Evolutionary conservation across 2,888 invertebrate species (phyloP), one percentile per base, ranked within the genome.

Genomic region (Hemistola chrysoprasaria): DNA sequence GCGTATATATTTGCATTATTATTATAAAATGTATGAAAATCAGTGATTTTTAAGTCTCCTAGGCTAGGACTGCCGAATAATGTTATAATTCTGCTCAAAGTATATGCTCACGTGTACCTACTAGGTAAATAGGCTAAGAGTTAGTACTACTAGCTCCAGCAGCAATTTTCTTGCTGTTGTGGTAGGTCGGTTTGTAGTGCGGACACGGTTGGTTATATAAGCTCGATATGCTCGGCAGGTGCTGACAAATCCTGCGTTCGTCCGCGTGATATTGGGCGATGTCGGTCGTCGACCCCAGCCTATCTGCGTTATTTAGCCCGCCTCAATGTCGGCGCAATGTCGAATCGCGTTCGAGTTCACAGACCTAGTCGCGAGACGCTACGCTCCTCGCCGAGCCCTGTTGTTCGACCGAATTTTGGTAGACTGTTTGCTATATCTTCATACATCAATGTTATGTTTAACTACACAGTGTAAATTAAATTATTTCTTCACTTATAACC

Each of bases 271-370:
- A 85, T 84, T 85, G 82, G 81, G 81, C 76, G 78, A 71, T 78
- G 83, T 76, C 83, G 87, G 86, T 80, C 87, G 77, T 78, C 76
- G 75, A 85, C 81, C 84, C 66, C 71, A 62, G 66, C 83, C 83
- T 88, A 87, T 87, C 87, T 85, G 78, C 80, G 81, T 83, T 82
- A 83, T 85, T 86, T 81, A 76, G 84, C 80, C 72, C 77, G 78
- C 67, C 80, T 73, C 80, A 87, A 86, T 82, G 86, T 77, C 86
- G 83, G 70, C 75, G 69, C 86, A 87, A 88, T 84, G 87, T 87
- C 87, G 84, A 78, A 71, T 68, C 74, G 71, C 72, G 71, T 71
- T 67, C 70, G 78, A 78, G 86, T 85, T 84, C 85, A 82, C 65
- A 77, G 83, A 84, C 86, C 85, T 64, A 66, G 72, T 63, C 58